Percentiles rank a stretch among this genome's conserved stretches.
Evolutionary conservation across 35 echinoderm and acorn worm genomes (phyloP).

Genomic region (Antedon bifida): DNA sequence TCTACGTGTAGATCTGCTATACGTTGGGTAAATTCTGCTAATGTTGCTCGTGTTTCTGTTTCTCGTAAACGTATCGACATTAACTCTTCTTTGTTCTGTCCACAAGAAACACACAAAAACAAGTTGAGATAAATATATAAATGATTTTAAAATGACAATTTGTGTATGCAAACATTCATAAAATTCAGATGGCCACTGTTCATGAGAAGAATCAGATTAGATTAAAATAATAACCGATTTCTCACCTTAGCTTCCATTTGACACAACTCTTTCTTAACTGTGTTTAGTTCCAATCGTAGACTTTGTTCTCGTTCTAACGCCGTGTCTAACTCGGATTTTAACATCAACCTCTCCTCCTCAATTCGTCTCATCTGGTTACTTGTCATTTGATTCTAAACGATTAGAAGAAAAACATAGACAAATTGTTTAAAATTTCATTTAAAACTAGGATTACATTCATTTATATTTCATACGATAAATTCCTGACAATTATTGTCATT

Average conservation of each 20-base stretch:
- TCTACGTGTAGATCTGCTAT: conserved; percentile 61
- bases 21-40: conserved; percentile 50
- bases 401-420: background rate
- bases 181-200: too few species aligned
- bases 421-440: too few species aligned
- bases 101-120: conserved; percentile 9
- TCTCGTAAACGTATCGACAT: conserved; percentile 60
- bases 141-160: background rate
- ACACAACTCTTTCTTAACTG: conserved; percentile 67
- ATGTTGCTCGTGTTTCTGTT: conserved; percentile 44
- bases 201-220: too few species aligned
- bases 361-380: conserved; percentile 90
- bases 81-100: conserved; percentile 80
- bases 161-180: too few species aligned
- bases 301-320: conserved; percentile 40
- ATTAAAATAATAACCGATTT: too few species aligned
- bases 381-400: conserved; percentile 79
- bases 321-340: conserved; percentile 56
- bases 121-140: background rate
- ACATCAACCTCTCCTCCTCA: conserved; percentile 81
- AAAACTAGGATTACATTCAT: too few species aligned
- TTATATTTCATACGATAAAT: too few species aligned
- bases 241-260: conserved; percentile 84
- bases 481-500: too few species aligned
- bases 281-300: conserved; percentile 47